Evolutionary conservation across 2,888 invertebrate genomes (phyloP).

Genomic region (Pseudococcus viburni): DNA sequence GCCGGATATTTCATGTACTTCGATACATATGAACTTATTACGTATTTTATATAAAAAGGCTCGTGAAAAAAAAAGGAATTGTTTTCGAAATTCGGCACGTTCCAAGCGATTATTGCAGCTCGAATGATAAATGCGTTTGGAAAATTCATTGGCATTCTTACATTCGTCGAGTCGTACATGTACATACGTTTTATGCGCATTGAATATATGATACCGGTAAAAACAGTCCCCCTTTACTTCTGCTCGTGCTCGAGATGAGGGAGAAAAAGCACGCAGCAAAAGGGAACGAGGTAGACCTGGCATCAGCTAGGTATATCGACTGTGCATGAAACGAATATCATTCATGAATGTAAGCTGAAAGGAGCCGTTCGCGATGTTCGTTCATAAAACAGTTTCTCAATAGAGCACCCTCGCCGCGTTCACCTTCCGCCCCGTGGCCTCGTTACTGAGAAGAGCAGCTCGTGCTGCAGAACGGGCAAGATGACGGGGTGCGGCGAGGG

Average conservation of each 20-base stretch:
- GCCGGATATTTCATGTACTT: no score
- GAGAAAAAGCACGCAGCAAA: background rate
- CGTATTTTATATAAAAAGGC: no score
- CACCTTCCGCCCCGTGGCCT: background rate
- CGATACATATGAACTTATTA: no score
- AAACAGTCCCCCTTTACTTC: background rate
- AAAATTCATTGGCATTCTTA: background rate
- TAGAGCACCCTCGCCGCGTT: background rate
- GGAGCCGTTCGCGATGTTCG: conserved; percentile 11
- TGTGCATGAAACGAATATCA: conserved; percentile 6
- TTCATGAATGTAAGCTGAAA: conserved; percentile 40
- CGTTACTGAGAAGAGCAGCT: background rate
- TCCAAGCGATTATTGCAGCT: no score
- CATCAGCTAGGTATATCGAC: background rate
- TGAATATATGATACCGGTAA: background rate
- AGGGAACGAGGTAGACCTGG: background rate
- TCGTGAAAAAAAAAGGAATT: no score
- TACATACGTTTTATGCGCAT: background rate
- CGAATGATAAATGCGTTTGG: no score
- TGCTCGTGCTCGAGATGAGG: background rate
- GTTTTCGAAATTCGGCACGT: no score
- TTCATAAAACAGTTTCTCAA: conserved; percentile 52
- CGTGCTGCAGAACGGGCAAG: background rate
- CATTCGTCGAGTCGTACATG: background rate
- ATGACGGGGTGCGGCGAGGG: background rate